Evolutionary conservation across 2,797 vertebrate species (phyloP).

Genomic region (Benthosema pterotum): DNA sequence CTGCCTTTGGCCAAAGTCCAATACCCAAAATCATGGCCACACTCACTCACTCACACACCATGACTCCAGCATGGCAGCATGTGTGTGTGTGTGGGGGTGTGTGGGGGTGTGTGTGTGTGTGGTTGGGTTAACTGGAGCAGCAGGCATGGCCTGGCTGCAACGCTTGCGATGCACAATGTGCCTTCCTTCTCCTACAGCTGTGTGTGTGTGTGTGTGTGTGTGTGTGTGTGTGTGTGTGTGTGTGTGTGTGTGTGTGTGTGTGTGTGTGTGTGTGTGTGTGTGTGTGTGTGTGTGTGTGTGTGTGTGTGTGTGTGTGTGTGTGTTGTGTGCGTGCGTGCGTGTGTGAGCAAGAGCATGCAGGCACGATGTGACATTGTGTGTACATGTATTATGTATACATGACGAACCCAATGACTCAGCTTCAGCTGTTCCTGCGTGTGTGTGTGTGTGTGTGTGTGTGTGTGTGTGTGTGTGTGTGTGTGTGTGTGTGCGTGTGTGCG

Average conservation of each 20-base stretch:
- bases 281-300: conserved; percentile 29
- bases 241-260: conserved; percentile 31
- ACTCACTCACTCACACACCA: no score
- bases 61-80: no score
- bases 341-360: neutral
- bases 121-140: conserved; percentile 73
- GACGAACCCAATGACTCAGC: neutral
- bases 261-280: conserved; percentile 34
- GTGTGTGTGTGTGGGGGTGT: no score
- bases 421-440: neutral
- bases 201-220: neutral
- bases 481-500: no score
- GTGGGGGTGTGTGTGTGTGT: conserved; percentile 34
- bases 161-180: conserved; percentile 45
- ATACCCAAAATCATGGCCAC: no score
- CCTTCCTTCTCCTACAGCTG: conserved; percentile 1
- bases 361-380: no score
- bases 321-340: neutral
- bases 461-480: no score
- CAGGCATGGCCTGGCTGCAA: conserved; percentile 54
- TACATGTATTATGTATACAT: neutral
- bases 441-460: no score
- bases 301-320: conserved; percentile 23
- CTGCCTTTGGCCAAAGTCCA: no score
- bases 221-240: conserved; percentile 5